A percentile compares a stretch with the other conserved stretches of the same genome.
Conservation (phyloP, 92 coral and sea anemone genomes). For the Montipora capitata region DNA sequence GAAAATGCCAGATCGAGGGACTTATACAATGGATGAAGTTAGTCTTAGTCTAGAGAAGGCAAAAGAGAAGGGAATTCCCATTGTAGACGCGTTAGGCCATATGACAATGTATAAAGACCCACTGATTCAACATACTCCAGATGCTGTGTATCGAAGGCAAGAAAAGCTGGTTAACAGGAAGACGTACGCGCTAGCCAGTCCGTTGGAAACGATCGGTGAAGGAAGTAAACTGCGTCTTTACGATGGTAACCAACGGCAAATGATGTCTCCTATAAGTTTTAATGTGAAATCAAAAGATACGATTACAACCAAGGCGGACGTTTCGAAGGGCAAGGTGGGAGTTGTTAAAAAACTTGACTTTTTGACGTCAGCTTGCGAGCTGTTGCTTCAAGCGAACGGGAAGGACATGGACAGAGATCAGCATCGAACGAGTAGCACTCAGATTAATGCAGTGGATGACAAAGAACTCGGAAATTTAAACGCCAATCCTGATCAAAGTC, state of each 20-base stretch:
- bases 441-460: not conserved
- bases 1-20: constrained; percentile 71
- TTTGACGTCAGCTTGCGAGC: constrained; percentile 92
- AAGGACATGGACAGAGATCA: constrained; percentile 29
- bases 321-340: constrained; percentile 35
- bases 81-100: constrained; percentile 83
- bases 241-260: constrained; percentile 82
- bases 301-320: constrained; percentile 24
- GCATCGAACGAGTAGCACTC: constrained; percentile 10
- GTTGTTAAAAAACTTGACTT: constrained; percentile 85
- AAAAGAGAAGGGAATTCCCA: constrained; percentile 87
- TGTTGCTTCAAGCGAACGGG: constrained; percentile 61
- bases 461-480: not conserved
- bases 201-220: constrained; percentile 91
- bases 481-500: not conserved
- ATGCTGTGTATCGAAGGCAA: constrained; percentile 82
- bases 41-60: constrained; percentile 89
- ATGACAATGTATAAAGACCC: constrained; percentile 46
- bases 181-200: constrained; percentile 92
- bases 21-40: constrained; percentile 92
- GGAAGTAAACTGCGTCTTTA: constrained; percentile 76
- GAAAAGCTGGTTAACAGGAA: constrained; percentile 87
- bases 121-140: constrained; percentile 50
- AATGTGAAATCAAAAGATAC: constrained; percentile 44
- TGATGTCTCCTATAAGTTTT: constrained; percentile 58